phyloP scores from a whole-genome alignment of 2,797 vertebrate species.

The Helarctos malayanus region DNA sequence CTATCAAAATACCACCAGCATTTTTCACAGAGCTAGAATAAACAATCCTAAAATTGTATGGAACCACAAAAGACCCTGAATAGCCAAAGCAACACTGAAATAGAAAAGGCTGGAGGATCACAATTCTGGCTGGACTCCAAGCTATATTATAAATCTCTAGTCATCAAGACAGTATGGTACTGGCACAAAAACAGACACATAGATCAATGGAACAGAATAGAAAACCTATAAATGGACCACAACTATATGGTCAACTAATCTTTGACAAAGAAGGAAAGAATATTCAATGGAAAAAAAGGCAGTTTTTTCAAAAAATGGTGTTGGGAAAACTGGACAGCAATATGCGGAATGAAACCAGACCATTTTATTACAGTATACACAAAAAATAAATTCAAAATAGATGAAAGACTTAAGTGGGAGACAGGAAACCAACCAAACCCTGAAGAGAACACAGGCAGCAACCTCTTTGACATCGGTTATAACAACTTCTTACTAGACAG shows the following conservation, averaged over 20 bases:
- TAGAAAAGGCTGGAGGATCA: background rate
- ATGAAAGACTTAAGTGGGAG: background rate
- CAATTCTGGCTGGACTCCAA: background rate
- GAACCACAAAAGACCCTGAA: background rate
- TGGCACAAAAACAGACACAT: background rate
- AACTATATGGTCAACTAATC: background rate
- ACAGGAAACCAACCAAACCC: background rate
- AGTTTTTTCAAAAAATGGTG: background rate
- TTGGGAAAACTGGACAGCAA: background rate
- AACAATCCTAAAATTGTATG: background rate
- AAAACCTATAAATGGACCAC: background rate
- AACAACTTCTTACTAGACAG: background rate
- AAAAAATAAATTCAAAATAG: background rate
- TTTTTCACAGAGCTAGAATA: background rate
- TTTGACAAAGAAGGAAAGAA: background rate
- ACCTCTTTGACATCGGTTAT: background rate
- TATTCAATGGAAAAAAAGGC: background rate
- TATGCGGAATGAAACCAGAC: background rate
- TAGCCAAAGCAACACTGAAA: background rate
- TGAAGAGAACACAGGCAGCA: background rate
- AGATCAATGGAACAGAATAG: background rate
- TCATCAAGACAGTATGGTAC: background rate
- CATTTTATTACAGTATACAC: background rate
- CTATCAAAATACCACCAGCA: background rate
- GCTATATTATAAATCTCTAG: background rate